These are phyloP conservation scores for Hippocampus guttulatus DNA, from an alignment of 2,113 vertebrate species.

Conservation along the genomic window DNA sequence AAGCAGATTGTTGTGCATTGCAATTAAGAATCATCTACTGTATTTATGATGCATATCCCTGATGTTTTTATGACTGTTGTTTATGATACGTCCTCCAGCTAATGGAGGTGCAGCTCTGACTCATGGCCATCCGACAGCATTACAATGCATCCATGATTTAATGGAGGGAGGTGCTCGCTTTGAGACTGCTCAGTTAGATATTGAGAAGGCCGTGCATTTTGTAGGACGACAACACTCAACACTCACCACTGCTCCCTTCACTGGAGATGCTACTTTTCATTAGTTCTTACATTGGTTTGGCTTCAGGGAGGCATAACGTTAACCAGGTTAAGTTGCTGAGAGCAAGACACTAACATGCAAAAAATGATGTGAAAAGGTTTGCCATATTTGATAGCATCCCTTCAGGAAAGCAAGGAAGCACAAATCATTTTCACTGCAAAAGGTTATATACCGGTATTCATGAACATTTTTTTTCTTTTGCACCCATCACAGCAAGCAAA, in stretches of 20 bases:
- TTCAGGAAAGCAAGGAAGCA: neutral
- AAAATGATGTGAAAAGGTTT: neutral
- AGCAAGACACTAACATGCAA: neutral
- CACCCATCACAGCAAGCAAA: neutral
- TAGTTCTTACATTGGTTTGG: conserved; percentile 7
- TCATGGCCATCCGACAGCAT: conserved; percentile 6
- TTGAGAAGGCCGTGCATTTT: conserved; percentile 31
- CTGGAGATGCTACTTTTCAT: conserved; percentile 20
- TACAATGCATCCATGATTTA: conserved; percentile 38
- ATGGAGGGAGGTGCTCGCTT: conserved; percentile 29
- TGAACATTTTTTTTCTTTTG: neutral
- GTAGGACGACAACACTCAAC: conserved; percentile 22
- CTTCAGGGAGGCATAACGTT: conserved; percentile 14
- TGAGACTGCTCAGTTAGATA: conserved; percentile 27
- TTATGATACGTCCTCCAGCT: conserved; percentile 24
- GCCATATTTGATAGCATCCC: too few species aligned
- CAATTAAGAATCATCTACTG: neutral
- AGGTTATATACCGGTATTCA: too few species aligned
- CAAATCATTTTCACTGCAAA: neutral
- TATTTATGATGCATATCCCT: conserved; percentile 2
- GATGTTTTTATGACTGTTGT: conserved; percentile 6
- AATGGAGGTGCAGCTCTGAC: conserved; percentile 49
- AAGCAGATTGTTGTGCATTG: neutral
- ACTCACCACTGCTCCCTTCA: neutral
- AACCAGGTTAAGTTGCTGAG: conserved; percentile 10